Evolutionary conservation across 2,888 invertebrate genomes (phyloP), one percentile per base, ranked within the genome.

Genomic region (Flexamia atlantica): DNA sequence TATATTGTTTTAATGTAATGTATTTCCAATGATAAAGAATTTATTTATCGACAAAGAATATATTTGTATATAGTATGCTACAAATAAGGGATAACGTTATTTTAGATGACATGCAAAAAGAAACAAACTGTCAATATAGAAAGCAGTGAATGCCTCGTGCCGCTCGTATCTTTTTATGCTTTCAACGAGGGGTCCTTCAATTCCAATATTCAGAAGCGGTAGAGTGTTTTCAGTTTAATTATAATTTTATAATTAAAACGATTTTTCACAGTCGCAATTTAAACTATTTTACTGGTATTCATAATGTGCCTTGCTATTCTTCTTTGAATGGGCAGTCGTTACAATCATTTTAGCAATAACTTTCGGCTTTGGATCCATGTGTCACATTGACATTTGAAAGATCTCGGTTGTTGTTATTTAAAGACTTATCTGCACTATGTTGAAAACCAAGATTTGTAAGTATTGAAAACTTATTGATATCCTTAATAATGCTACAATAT

Each of bases 311-410:
- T 64, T 64, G 30, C 64, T 30, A 28, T 28, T 64, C 30, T 28
- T 1, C 64, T 64, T 30, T 64, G 64, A 64, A 64, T 64, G 64
- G 30, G 64, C 14, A 5, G 64, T 64, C 14, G 28, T 64, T 64
- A 64, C 28, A 30, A 30, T 64, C 28, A 64, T 64, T 64, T 28
- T 30, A 64, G 64, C 64, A 64, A 64, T 64, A 68, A 82, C 68
- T 70, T 82, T 82, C 82, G 70, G 82, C 70, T 23, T 72, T 28
- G 68, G 76, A 36, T 81, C 81, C 85, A 83, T 83, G 83, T 85
- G 85, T 85, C 85, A 85, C 85, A 85, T 83, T 85, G 85, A 85
- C 85, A 83, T 80, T 79, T 83, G 74, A 76, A 36, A 36, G 74
- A 20, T 46, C 42, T 76, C 46, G 40, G 28, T 76, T 76, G 74